These are phyloP conservation scores for Pogonocherus hispidulus DNA, from an alignment of 2,888 invertebrate genomes.

Conservation along the genomic window DNA sequence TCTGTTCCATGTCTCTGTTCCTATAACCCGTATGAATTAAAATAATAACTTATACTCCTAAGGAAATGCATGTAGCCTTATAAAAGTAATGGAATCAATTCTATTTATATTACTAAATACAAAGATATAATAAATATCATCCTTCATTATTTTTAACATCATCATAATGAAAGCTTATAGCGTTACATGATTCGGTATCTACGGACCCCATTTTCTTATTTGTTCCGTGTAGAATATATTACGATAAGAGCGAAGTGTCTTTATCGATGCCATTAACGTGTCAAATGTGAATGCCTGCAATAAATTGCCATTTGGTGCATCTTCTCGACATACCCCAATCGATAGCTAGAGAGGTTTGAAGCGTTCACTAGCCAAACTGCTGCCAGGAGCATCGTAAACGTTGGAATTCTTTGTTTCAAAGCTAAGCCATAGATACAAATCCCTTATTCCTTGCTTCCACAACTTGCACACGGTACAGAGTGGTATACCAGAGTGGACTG, in stretches of 20 bases:
- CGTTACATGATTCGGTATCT: not conserved
- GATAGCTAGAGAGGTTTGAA: conserved; percentile 65
- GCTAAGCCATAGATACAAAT: conserved; percentile 63
- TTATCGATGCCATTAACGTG: conserved; percentile 47
- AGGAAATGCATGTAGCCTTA: no score
- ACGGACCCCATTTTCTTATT: not conserved
- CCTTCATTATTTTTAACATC: not conserved
- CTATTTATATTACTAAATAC: not conserved
- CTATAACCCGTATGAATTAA: no score
- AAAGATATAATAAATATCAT: not conserved
- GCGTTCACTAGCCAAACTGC: conserved; percentile 64
- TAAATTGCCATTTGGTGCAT: conserved; percentile 53
- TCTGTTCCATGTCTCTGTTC: no score
- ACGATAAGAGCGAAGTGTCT: not conserved
- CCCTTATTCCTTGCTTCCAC: conserved; percentile 62
- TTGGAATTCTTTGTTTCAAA: conserved; percentile 64
- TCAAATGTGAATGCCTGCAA: conserved; percentile 44
- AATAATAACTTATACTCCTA: no score
- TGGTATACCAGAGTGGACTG: no score
- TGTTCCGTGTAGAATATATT: not conserved
- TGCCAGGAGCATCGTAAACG: conserved; percentile 66
- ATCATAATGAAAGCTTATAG: conserved; percentile 1
- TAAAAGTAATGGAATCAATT: not conserved
- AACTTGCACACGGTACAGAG: conserved; percentile 53
- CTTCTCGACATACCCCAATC: conserved; percentile 56